These are phyloP conservation scores for Stictonetta naevosa DNA, from an alignment of 2,113 vertebrate genomes.

Conservation along the genomic window DNA sequence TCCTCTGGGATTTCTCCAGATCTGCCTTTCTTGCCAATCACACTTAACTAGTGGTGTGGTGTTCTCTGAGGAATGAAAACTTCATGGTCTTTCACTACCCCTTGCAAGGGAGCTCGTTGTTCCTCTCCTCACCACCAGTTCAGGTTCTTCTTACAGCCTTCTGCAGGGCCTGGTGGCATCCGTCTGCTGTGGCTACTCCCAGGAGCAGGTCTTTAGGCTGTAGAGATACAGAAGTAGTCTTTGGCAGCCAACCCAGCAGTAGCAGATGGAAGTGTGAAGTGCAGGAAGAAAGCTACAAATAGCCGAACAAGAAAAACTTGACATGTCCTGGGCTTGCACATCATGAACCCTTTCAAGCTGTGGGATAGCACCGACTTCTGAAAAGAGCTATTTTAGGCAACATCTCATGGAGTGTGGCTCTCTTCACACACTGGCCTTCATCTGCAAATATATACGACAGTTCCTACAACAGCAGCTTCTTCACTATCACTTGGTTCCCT, in stretches of 20 bases:
- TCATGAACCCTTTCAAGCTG: neutral
- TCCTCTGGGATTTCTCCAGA: slow-evolving; percentile 42
- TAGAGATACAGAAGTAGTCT: neutral
- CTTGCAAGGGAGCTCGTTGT: neutral
- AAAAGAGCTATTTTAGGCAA: neutral
- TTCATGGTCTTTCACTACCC: neutral
- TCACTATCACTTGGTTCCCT: neutral
- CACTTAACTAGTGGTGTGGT: neutral
- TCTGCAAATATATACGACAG: neutral
- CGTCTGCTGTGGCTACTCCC: neutral
- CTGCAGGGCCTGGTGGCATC: neutral
- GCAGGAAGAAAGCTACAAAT: slow-evolving; percentile 25
- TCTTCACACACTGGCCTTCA: neutral
- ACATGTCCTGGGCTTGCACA: neutral
- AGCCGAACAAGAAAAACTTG: neutral
- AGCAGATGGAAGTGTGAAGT: slow-evolving; percentile 41
- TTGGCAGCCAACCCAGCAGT: slow-evolving; percentile 20
- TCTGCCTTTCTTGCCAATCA: neutral
- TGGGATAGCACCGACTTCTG: neutral
- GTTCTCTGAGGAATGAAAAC: neutral
- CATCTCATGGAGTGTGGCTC: neutral
- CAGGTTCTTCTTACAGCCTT: neutral
- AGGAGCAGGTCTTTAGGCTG: neutral
- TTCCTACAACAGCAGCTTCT: neutral
- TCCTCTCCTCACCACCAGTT: neutral